Evolutionary conservation across 2,113 vertebrate species (phyloP).

Genomic region (Campylomormyrus numenius): DNA sequence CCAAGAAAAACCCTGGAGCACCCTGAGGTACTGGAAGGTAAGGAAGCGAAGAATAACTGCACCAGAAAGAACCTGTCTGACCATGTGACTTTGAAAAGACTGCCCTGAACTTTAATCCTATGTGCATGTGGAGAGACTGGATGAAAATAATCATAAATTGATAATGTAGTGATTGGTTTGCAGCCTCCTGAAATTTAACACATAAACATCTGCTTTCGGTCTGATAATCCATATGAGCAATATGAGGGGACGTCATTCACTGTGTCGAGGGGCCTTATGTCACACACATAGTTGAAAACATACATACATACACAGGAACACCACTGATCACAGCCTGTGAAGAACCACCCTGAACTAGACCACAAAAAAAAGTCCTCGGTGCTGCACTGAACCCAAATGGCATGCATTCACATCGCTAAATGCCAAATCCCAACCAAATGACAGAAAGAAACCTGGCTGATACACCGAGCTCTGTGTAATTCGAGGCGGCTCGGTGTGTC

Average conservation of each 20-base stretch:
- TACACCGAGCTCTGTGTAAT: background rate
- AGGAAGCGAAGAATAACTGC: background rate
- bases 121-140: background rate
- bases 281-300: constrained; percentile 12
- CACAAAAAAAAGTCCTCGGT: background rate
- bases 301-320: constrained; percentile 15
- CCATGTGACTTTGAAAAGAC: background rate
- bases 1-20: background rate
- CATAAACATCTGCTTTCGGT: background rate
- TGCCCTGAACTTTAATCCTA: background rate
- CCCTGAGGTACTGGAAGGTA: background rate
- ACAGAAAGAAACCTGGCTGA: background rate
- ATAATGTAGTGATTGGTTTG: background rate
- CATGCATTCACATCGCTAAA: background rate
- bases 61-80: background rate
- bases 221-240: background rate
- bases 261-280: background rate
- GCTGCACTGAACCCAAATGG: background rate
- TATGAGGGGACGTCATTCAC: background rate
- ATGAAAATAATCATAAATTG: background rate
- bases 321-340: background rate
- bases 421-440: background rate
- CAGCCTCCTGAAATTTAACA: too few species aligned
- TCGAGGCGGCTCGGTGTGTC: background rate
- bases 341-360: background rate